Percentiles rank a stretch among this genome's conserved stretches.
phyloP scores from a whole-genome alignment of 2,797 vertebrate genomes.

The Poecile montanus region DNA sequence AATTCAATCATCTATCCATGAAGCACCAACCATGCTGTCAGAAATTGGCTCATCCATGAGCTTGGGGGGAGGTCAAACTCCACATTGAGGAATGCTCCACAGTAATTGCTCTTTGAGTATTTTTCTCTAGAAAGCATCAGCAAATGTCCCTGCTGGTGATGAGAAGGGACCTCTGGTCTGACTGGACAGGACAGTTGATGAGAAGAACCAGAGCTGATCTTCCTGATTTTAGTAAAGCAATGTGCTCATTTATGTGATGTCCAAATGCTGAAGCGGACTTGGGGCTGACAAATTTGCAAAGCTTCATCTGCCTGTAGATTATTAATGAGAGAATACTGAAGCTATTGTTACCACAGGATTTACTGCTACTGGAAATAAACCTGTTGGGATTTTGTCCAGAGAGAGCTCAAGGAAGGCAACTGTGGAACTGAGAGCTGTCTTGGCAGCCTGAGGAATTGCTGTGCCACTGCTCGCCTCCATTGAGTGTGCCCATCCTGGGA shows the following conservation, averaged over 20 bases:
- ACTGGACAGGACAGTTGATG: neutral
- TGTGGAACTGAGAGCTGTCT: neutral
- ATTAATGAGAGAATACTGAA: neutral
- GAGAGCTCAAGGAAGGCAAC: neutral
- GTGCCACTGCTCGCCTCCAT: neutral
- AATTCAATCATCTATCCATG: neutral
- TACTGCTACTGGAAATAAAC: neutral
- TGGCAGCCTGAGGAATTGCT: neutral
- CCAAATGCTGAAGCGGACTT: neutral
- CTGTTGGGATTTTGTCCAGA: neutral
- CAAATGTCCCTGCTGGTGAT: neutral
- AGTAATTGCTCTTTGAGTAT: neutral
- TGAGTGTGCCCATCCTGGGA: neutral
- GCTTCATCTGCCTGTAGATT: neutral
- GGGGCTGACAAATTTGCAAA: neutral
- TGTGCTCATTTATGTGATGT: fast-evolving
- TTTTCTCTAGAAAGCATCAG: neutral
- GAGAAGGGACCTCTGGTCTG: neutral
- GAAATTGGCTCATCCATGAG: neutral
- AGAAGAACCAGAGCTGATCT: neutral
- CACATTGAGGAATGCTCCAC: neutral
- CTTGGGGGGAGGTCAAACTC: neutral
- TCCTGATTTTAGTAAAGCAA: neutral
- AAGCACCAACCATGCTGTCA: neutral
- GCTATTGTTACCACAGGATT: neutral